Conservation (phyloP, 2,888 invertebrate species). For the Frankliniella fusca region DNA sequence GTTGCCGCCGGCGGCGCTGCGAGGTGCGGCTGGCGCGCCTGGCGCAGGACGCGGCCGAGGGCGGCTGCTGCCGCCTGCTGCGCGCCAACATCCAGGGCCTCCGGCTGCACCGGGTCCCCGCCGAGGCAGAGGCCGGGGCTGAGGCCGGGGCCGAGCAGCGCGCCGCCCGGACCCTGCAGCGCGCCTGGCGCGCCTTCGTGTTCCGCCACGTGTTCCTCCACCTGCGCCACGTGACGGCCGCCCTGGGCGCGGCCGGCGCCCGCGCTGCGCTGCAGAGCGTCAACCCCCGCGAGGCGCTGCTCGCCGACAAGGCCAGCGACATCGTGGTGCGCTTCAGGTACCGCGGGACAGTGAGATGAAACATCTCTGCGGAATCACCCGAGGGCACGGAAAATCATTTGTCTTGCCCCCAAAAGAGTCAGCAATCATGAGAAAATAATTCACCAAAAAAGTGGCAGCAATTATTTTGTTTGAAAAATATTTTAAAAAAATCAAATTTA, state of each 20-base stretch:
- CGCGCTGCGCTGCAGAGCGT: not conserved
- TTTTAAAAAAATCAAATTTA: no score
- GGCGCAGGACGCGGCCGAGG: not conserved
- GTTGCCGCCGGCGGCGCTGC: not conserved
- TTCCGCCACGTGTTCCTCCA: conserved; percentile 4
- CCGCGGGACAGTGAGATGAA: no score
- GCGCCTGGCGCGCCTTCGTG: not conserved
- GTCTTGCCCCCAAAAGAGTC: no score
- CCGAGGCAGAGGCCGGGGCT: not conserved
- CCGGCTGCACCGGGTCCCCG: not conserved
- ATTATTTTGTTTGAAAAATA: no score
- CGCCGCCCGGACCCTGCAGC: not conserved
- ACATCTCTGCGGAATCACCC: no score
- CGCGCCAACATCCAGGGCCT: conserved; percentile 3
- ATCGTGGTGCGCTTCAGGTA: conserved; percentile 14
- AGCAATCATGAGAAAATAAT: no score
- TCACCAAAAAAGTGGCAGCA: no score
- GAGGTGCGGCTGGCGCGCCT: not conserved
- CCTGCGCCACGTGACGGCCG: not conserved
- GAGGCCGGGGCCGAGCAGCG: not conserved
- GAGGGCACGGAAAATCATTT: no score
- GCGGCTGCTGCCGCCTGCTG: not conserved
- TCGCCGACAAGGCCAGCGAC: conserved; percentile 14
- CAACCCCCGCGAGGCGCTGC: conserved; percentile 4
- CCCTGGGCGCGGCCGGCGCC: not conserved